These are phyloP conservation scores for Macropodus opercularis DNA, from an alignment of 2,797 vertebrate species.

Conservation along the genomic window DNA sequence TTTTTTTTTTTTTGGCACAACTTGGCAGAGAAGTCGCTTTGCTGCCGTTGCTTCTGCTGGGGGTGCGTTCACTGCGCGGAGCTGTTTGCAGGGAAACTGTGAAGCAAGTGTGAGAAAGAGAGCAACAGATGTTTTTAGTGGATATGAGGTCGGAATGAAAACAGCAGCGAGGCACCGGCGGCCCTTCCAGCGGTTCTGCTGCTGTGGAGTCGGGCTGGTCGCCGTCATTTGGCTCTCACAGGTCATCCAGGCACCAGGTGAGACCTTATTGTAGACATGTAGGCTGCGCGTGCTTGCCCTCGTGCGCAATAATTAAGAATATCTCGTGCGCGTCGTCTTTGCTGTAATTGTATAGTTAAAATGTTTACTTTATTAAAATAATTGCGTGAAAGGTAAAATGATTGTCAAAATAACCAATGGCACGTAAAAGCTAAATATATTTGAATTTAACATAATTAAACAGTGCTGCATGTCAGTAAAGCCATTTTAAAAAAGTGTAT, in stretches of 20 bases:
- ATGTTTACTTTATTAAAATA: not conserved
- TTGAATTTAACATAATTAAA: no score
- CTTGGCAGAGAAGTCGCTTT: conserved; percentile 62
- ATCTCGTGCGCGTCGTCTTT: not conserved
- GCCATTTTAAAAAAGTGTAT: no score
- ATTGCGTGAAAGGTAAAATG: no score
- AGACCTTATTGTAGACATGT: conserved; percentile 54
- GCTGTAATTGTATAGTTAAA: not conserved
- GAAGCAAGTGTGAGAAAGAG: conserved; percentile 61
- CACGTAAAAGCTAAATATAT: no score
- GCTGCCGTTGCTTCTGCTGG: not conserved
- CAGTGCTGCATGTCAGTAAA: no score
- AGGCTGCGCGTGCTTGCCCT: conserved; percentile 17
- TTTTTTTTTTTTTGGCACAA: conserved; percentile 46
- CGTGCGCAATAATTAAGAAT: not conserved
- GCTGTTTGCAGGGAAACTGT: conserved; percentile 56
- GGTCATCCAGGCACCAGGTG: conserved; percentile 80
- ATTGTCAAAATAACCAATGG: no score
- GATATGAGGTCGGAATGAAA: conserved; percentile 77
- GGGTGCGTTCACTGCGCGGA: not conserved
- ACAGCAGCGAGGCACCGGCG: conserved; percentile 73
- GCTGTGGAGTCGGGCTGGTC: conserved; percentile 78
- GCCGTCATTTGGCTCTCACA: conserved; percentile 77
- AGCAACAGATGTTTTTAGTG: conserved; percentile 73
- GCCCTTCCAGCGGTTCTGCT: conserved; percentile 82